phyloP scores from a whole-genome alignment of 2,888 invertebrate species.

The Polydrusus cervinus region DNA sequence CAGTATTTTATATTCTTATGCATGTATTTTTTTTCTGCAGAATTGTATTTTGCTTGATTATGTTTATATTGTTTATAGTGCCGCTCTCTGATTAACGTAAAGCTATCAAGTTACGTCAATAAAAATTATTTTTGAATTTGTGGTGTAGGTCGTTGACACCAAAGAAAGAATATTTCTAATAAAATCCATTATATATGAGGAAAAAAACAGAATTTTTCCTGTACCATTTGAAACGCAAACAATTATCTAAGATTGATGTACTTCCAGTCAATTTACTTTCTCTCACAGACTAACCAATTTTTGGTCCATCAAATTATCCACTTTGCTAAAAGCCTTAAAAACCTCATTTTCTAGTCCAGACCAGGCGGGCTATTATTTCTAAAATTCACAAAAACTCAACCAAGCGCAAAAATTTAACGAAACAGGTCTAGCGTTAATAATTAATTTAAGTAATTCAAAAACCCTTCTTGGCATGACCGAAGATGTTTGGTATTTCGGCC shows the following conservation, averaged over 20 bases:
- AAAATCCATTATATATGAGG: not conserved
- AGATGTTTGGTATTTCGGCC: constrained; percentile 59
- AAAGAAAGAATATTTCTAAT: not conserved
- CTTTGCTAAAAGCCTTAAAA: constrained; percentile 35
- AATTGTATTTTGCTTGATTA: too few relatives aligned
- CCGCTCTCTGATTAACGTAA: too few relatives aligned
- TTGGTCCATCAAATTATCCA: constrained; percentile 35
- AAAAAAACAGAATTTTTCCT: constrained; percentile 1
- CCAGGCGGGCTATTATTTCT: constrained; percentile 34
- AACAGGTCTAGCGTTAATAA: constrained; percentile 42
- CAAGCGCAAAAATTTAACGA: constrained; percentile 42
- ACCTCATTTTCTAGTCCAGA: constrained; percentile 37
- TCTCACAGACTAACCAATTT: constrained; percentile 23
- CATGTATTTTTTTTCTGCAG: too few relatives aligned
- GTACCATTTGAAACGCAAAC: constrained; percentile 3
- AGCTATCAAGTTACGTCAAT: too few relatives aligned
- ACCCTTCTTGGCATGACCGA: constrained; percentile 42
- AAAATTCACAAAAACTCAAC: constrained; percentile 32
- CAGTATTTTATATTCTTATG: too few relatives aligned
- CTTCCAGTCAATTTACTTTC: constrained; percentile 26
- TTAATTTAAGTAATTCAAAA: constrained; percentile 43
- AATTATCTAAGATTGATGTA: constrained; percentile 28
- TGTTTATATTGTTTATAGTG: too few relatives aligned
- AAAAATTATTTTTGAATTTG: too few relatives aligned
- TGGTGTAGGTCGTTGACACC: too few relatives aligned